Evolutionary conservation across 2,797 vertebrate species (phyloP).

Genomic region (Fistularia tabacaria): DNA sequence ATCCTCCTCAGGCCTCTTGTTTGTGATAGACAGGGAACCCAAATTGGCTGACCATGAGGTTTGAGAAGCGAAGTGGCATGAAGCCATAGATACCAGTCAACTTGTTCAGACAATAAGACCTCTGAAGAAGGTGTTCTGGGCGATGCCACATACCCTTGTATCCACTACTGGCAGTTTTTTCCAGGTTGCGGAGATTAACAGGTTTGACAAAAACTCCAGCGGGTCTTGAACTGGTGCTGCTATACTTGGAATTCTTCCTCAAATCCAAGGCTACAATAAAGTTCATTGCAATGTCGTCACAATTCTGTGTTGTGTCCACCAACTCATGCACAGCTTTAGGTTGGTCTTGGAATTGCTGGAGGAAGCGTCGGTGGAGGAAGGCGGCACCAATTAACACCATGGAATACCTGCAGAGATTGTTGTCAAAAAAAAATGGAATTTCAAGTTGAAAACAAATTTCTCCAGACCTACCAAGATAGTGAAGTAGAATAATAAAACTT

Average conservation of each 20-base stretch:
- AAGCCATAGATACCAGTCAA: slow-evolving; percentile 81
- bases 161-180: slow-evolving; percentile 85
- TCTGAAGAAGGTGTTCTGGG: slow-evolving; percentile 88
- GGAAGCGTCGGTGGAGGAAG: slow-evolving; percentile 85
- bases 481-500: no score
- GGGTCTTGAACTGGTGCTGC: slow-evolving; percentile 68
- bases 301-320: slow-evolving; percentile 92
- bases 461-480: no score
- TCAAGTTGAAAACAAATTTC: no score
- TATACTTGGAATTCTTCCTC: slow-evolving; percentile 12
- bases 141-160: slow-evolving; percentile 95
- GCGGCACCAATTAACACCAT: slow-evolving; percentile 92
- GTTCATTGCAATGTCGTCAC: slow-evolving; percentile 95
- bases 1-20: slow-evolving; percentile 81
- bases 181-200: slow-evolving; percentile 86
- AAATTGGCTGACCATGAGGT: slow-evolving; percentile 93
- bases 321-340: slow-evolving; percentile 76
- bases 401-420: slow-evolving; percentile 79
- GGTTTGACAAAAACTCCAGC: slow-evolving; percentile 91
- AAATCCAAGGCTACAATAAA: slow-evolving; percentile 81
- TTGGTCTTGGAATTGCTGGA: slow-evolving; percentile 86
- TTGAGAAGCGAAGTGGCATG: slow-evolving; percentile 91
- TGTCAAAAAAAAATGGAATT: not conserved
- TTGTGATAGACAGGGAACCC: slow-evolving; percentile 94
- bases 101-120: slow-evolving; percentile 91